Percentiles rank a stretch among this genome's conserved stretches.
Evolutionary conservation across 2,113 vertebrate genomes (phyloP).

Genomic region (Trochalopteron elliotii): DNA sequence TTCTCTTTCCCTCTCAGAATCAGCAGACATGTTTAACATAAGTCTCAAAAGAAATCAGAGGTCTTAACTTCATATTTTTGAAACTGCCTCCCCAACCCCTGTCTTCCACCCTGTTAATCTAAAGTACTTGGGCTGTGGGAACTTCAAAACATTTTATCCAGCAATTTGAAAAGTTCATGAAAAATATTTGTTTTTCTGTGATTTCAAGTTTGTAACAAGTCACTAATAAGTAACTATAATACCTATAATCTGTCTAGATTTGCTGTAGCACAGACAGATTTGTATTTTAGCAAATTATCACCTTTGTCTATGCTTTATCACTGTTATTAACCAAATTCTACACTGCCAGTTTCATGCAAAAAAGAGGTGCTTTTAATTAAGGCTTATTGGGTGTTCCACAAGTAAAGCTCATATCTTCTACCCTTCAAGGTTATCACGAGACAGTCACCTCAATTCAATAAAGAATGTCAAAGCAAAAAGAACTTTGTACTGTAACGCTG

Average conservation of each 20-base stretch:
- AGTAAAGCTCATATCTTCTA: neutral
- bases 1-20: neutral
- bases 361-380: neutral
- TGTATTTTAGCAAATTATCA: neutral
- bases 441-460: neutral
- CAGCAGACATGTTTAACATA: neutral
- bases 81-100: neutral
- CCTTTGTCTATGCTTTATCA: neutral
- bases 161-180: neutral
- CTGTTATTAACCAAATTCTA: neutral
- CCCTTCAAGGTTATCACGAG: neutral
- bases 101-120: neutral
- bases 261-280: neutral
- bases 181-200: neutral
- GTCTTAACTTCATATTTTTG: neutral
- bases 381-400: neutral
- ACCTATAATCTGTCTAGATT: neutral
- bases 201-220: neutral
- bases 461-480: slow-evolving; percentile 14
- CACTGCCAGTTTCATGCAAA: neutral
- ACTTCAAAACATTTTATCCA: neutral
- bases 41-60: neutral
- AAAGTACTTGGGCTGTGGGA: neutral
- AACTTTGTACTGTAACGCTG: slow-evolving; percentile 46
- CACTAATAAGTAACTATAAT: neutral